Base-by-base conservation (phyloP, 2,113 vertebrate species). In the Taurulus bubalis region DNA sequence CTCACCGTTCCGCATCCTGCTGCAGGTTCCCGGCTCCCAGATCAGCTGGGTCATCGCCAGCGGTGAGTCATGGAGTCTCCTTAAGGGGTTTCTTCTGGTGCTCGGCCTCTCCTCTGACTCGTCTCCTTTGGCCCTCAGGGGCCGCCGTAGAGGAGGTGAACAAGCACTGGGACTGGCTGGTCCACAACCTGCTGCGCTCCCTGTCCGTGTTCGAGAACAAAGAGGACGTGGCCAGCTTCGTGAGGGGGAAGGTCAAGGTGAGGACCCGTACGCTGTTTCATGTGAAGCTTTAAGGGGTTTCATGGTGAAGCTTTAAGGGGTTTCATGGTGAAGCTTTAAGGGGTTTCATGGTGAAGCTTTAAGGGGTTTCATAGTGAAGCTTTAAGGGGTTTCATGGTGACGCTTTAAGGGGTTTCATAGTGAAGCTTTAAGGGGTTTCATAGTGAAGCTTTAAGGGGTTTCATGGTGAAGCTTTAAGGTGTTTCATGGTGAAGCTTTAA, bases 171-270 rank as follows among this genome's bases (percentile, higher is more conserved):
- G 96, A 96, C 82, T 99, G 98, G 98, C 94, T 99, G 89, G 94
- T 96, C 40, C 96, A 97, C 89, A 98, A 99, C 83, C 94, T 99
- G 82, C 95, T 99, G 0, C 97, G 96, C 71, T 98, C 97, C 12
- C 94, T 99, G 87, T 95, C 97, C 0, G 97, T 99, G 59, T 99
- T 99, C 88, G 98, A 99, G 89, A 99, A 97, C 92, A 97, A 98
- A 85, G 97, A 98, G n/a, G 98, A 99, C 77, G 95, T 96, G 15
- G 94, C 96, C 88, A 96, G 95, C 83, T 99, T 99, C 65, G 97
- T 98, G 67, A 97, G 94, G 83, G 98, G 98, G 24, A 99, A 99
- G 93, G 96, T 99, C 60, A 98, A 98, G 96, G 98, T 99, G 20
- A 7, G 77, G 60, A 76, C 47, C 3, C 7, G 47, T 16, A 3